Evolutionary conservation across 2,797 vertebrate genomes (phyloP).

Genomic region (Arrhamphus sclerolepis): DNA sequence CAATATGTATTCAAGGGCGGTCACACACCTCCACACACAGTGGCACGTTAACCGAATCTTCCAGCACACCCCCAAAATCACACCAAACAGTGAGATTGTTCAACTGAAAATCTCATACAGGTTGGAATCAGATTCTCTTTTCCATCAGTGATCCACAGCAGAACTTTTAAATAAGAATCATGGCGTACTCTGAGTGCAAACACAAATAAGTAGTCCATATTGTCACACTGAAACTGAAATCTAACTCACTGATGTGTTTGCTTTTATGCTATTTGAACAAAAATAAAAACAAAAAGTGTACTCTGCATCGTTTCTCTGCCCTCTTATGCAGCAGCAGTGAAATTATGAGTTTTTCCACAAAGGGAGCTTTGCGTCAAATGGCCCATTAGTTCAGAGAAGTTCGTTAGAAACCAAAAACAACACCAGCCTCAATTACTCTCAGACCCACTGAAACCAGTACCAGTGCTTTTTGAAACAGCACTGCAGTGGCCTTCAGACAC

Average conservation of each 20-base stretch:
- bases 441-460: constrained; percentile 49
- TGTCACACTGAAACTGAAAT: constrained; percentile 21
- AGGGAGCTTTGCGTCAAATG: constrained; percentile 34
- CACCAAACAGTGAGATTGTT: constrained; percentile 68
- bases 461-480: constrained; percentile 36
- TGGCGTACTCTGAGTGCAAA: background rate
- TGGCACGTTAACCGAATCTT: constrained; percentile 67
- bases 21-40: constrained; percentile 80
- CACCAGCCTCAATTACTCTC: constrained; percentile 43
- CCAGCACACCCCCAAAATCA: constrained; percentile 72
- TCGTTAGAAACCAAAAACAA: constrained; percentile 54
- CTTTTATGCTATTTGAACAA: too few species aligned
- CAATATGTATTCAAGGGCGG: constrained; percentile 79
- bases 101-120: constrained; percentile 57
- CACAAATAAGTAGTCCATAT: constrained; percentile 6
- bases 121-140: constrained; percentile 47
- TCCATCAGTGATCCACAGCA: constrained; percentile 22
- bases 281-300: background rate
- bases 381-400: constrained; percentile 44
- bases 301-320: constrained; percentile 7
- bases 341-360: constrained; percentile 47
- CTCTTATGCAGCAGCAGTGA: constrained; percentile 23
- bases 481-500: constrained; percentile 28
- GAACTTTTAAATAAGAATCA: constrained; percentile 31
- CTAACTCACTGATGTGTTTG: background rate